Percentiles rank a stretch among this genome's conserved stretches.
These are phyloP conservation scores for Andricus curvator DNA, from an alignment of 2,888 invertebrate genomes.

Conservation along the genomic window DNA sequence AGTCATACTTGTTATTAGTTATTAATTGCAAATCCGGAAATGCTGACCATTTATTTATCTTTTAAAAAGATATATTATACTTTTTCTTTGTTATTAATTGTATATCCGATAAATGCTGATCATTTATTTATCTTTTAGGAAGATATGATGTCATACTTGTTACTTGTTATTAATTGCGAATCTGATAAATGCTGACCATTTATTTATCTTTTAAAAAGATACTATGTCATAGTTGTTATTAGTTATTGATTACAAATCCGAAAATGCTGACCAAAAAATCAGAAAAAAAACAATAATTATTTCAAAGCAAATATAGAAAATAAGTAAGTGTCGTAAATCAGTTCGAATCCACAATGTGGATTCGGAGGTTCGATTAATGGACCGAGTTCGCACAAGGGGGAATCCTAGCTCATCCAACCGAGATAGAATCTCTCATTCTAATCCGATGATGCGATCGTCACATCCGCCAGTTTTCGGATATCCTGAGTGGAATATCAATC, in stretches of 20 bases:
- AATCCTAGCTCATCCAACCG: slow-evolving; percentile 40
- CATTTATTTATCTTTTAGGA: no score
- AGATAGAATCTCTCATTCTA: slow-evolving; percentile 61
- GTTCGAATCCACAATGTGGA: slow-evolving; percentile 44
- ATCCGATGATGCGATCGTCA: slow-evolving; percentile 63
- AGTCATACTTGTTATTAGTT: no score
- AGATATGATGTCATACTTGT: no score
- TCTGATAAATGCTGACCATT: no score
- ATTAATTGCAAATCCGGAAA: no score
- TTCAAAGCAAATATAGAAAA: background rate
- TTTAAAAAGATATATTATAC: no score
- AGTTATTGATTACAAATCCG: background rate
- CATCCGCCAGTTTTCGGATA: slow-evolving; percentile 67
- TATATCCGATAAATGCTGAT: no score
- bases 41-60: no score
- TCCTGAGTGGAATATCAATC: slow-evolving; percentile 74
- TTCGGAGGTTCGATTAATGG: slow-evolving; percentile 45
- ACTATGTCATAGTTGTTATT: no score
- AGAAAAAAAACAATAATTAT: background rate
- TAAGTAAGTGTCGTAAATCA: slow-evolving; percentile 23
- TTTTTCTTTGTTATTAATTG: no score
- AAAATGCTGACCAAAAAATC: background rate
- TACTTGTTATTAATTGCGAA: no score
- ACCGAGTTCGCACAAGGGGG: slow-evolving; percentile 37
- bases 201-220: no score